Conservation (phyloP, 2,797 vertebrate genomes). For the Paratrypauchen microcephalus region DNA sequence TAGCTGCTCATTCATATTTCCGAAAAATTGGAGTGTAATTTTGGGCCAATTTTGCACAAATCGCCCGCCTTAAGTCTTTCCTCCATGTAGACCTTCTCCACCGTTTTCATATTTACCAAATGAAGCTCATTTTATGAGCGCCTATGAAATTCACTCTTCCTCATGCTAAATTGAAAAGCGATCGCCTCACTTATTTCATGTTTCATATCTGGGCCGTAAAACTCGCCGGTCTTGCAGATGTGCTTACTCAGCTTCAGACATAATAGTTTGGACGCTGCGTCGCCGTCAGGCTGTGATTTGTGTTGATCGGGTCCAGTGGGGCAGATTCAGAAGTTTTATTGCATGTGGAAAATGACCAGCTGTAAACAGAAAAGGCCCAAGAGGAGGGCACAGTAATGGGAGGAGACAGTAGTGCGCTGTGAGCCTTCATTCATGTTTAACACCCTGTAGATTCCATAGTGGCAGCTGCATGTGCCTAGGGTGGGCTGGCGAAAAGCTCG, state of each 20-base stretch:
- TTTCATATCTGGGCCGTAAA: conserved; percentile 9
- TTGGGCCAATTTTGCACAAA: not conserved
- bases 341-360: conserved; percentile 22
- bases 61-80: not conserved
- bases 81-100: not conserved
- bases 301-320: conserved; percentile 7
- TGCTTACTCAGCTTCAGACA: conserved; percentile 14
- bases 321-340: conserved; percentile 18
- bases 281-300: conserved; percentile 8
- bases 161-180: conserved; percentile 12
- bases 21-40: not conserved
- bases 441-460: conserved; percentile 12
- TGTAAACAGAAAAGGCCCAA: conserved; percentile 4
- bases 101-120: not conserved
- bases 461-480: conserved; percentile 12
- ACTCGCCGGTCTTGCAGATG: not conserved
- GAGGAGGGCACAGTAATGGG: not conserved
- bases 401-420: conserved; percentile 4
- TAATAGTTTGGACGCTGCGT: conserved; percentile 1
- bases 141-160: not conserved
- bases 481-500: conserved; percentile 6
- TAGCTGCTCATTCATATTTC: not conserved
- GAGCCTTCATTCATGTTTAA: conserved; percentile 11
- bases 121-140: not conserved
- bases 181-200: conserved; percentile 5